These are phyloP conservation scores for Drosophila sturtevanti DNA, from an alignment of 1,140 invertebrate species.

Conservation along the genomic window DNA sequence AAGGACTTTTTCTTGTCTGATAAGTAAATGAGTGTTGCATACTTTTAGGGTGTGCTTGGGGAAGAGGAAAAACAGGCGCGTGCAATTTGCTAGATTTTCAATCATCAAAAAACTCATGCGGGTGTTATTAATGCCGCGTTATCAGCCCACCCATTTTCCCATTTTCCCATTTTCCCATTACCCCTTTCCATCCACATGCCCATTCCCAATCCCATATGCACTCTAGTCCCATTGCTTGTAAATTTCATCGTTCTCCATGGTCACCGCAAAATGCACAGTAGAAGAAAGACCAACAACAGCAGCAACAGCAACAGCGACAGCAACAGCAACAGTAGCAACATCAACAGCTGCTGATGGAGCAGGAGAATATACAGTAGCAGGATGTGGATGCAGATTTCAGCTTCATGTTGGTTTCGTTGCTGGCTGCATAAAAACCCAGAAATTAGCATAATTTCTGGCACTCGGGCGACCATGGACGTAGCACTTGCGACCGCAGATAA, in stretches of 20 bases:
- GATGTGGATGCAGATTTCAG: constrained; percentile 59
- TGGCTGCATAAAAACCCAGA: constrained; percentile 69
- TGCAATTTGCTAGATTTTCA: constrained; percentile 61
- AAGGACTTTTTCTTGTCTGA: constrained; percentile 44
- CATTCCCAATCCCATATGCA: background rate
- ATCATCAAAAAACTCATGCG: constrained; percentile 56
- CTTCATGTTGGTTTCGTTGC: constrained; percentile 45
- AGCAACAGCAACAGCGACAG: constrained; percentile 38
- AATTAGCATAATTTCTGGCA: constrained; percentile 77
- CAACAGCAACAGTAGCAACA: constrained; percentile 9
- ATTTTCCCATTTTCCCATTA: background rate
- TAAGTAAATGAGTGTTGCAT: constrained; percentile 60
- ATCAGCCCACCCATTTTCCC: constrained; percentile 42
- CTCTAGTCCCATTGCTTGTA: constrained; percentile 21
- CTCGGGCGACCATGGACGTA: constrained; percentile 59
- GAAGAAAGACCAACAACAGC: constrained; percentile 31
- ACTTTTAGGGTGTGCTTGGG: constrained; percentile 4
- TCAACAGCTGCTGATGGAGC: constrained; percentile 36
- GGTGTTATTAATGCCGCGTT: constrained; percentile 72
- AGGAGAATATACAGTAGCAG: constrained; percentile 21
- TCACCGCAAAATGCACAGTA: constrained; percentile 45
- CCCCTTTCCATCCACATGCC: constrained; percentile 16
- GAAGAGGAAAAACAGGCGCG: background rate
- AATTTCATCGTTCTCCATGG: constrained; percentile 37
- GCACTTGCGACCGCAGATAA: constrained; percentile 74